Base-by-base conservation (phyloP, 2,113 vertebrate genomes). In the Tor tambroides region DNA sequence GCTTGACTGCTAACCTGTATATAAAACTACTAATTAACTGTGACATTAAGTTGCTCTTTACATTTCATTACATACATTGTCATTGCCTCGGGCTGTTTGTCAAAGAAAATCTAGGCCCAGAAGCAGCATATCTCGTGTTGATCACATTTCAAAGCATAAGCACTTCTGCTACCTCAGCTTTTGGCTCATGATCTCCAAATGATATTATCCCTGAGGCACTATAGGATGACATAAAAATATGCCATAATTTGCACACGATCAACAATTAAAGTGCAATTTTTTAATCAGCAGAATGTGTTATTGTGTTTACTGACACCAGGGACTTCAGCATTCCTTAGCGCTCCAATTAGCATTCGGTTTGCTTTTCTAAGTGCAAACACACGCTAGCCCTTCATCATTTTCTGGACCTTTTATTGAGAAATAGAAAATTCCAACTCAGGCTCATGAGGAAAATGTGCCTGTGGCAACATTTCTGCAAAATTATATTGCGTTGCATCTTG, bases 101-200 rank as follows among this genome's bases (percentile, higher is more conserved):
- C 71, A 74, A 74, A 77, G 43, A 77, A 77, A 77, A 77, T 77
- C 43, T 74, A 74, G 21, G 71, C 71, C 35, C 71, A 14, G 35
- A 43, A 74, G 71, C 21, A 43, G 21, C 9, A 41, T 41, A 35
- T 32, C 67, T 71, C 9, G 28, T 71, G 67, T 71, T 71, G 67
- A 32, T 35, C 67, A 71, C 17, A 35, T 15, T 35, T 71, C 30
- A 21, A 19, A 71, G 19, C 30, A 3, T 35, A 35, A 30, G 28
- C 67, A 19, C 17, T 21, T 38, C 51, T 74, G 21, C 71, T 23
- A 35, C 43, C 43, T 49, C 74, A 77, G 74, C 43, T 49, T 49
- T 77, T 1, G n/a, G 17, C 74, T 49, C 14, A 12, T 28, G 6
- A 28, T 76, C 41, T 76, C 12, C 12, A 76, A 49, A 41, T 2